These are phyloP conservation scores for Myoxocephalus aenaeus DNA, from an alignment of 2,797 vertebrate genomes.

Conservation along the genomic window DNA sequence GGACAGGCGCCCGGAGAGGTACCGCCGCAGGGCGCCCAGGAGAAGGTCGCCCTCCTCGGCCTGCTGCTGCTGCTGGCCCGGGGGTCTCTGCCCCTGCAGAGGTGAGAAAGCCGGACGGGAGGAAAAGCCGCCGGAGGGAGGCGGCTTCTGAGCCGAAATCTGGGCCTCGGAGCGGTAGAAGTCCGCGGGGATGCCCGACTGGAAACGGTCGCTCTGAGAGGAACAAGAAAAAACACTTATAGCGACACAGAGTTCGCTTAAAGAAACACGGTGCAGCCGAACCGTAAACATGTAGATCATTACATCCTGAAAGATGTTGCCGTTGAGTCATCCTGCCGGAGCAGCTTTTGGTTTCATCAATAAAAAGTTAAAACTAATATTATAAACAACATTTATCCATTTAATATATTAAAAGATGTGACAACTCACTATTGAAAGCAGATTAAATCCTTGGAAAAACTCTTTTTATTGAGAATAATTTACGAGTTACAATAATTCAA, in stretches of 20 bases:
- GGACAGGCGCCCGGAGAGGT: constrained; percentile 78
- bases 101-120: constrained; percentile 37
- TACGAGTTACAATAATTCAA: neutral
- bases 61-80: neutral
- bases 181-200: constrained; percentile 54
- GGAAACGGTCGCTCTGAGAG: constrained; percentile 55
- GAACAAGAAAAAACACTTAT: neutral
- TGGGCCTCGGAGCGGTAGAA: constrained; percentile 68
- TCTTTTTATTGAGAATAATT: neutral
- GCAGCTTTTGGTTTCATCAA: no score
- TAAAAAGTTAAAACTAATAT: neutral
- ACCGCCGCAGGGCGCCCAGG: constrained; percentile 80
- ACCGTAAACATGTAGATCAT: neutral
- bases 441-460: neutral
- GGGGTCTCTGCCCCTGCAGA: constrained; percentile 53
- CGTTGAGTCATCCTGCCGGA: neutral
- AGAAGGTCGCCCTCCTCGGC: constrained; percentile 72
- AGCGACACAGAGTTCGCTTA: neutral
- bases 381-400: neutral
- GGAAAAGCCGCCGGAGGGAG: constrained; percentile 67
- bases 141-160: constrained; percentile 52
- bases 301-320: neutral
- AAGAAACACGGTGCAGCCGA: neutral
- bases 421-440: neutral
- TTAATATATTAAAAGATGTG: neutral